Percentiles rank a stretch among this genome's conserved stretches.
phyloP scores from a whole-genome alignment of 2,113 vertebrate species.

The Callionymus lyra region DNA sequence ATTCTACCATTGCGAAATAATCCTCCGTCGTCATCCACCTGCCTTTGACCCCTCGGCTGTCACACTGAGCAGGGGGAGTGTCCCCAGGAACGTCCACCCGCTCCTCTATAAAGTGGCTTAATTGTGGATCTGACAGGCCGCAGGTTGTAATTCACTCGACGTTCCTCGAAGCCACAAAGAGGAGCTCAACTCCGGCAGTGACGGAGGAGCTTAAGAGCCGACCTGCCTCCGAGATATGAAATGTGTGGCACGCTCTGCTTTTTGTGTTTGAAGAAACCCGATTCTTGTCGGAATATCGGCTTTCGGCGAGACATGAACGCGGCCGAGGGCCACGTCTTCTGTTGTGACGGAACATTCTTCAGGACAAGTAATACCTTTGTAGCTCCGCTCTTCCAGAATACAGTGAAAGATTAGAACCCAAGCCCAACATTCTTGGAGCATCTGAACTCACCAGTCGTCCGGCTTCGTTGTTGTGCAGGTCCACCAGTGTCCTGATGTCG shows the following conservation, averaged over 20 bases:
- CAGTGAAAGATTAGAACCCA: not conserved
- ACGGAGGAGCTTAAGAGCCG: conserved; percentile 31
- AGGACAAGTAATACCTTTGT: conserved; percentile 26
- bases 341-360: conserved; percentile 48
- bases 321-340: conserved; percentile 37
- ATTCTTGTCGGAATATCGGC: conserved; percentile 63
- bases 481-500: conserved; percentile 86
- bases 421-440: not conserved
- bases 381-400: conserved; percentile 4
- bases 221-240: conserved; percentile 49
- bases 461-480: conserved; percentile 93
- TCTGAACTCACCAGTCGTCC: conserved; percentile 74
- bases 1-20: conserved; percentile 48
- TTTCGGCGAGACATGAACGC: conserved; percentile 51
- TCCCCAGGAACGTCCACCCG: no score
- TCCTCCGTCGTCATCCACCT: conserved; percentile 39
- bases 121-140: conserved; percentile 6
- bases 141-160: conserved; percentile 15
- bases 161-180: conserved; percentile 21
- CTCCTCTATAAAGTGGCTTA: conserved; percentile 18
- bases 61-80: not conserved
- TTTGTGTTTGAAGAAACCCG: conserved; percentile 60
- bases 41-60: conserved; percentile 60
- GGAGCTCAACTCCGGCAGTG: conserved; percentile 23
- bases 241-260: conserved; percentile 52